Percentiles rank a stretch among this genome's conserved stretches.
These are phyloP conservation scores for Microplitis deprimator DNA, from an alignment of 2,888 invertebrate genomes.

Conservation along the genomic window DNA sequence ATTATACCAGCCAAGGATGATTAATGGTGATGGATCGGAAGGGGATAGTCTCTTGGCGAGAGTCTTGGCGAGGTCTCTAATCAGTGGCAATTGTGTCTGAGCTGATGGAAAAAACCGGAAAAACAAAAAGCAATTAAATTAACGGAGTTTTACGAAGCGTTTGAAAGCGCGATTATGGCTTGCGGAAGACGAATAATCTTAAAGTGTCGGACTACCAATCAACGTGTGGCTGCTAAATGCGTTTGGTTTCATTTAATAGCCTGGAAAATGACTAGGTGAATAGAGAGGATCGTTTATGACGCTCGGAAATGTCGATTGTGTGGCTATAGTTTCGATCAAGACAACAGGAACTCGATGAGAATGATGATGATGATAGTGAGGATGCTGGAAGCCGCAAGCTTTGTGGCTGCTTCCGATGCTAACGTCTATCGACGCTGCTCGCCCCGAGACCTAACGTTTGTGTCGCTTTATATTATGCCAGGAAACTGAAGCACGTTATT, in stretches of 20 bases:
- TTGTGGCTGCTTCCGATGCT: constrained; percentile 55
- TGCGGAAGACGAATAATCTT: not conserved
- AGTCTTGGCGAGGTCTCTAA: constrained; percentile 30
- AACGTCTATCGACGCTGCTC: constrained; percentile 45
- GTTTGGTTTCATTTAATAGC: constrained; percentile 61
- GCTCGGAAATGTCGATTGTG: constrained; percentile 60
- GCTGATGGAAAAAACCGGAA: not conserved
- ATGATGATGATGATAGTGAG: constrained; percentile 47
- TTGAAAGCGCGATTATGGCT: too few relatives aligned
- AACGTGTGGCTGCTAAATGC: constrained; percentile 40
- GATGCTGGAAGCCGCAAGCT: constrained; percentile 53
- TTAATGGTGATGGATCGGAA: constrained; percentile 61
- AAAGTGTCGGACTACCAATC: not conserved
- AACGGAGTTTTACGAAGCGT: not conserved
- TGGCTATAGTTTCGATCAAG: constrained; percentile 31
- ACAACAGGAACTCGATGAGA: constrained; percentile 37
- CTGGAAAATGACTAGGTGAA: constrained; percentile 29
- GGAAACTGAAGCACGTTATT: constrained; percentile 21
- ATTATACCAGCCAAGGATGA: constrained; percentile 61
- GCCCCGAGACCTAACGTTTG: constrained; percentile 14
- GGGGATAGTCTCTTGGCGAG: constrained; percentile 28
- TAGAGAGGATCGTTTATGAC: constrained; percentile 61
- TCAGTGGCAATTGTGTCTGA: constrained; percentile 39
- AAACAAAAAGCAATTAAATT: not conserved
- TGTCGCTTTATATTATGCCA: constrained; percentile 19